phyloP scores from a whole-genome alignment of 2,113 vertebrate species.

The Leuciscus idus region DNA sequence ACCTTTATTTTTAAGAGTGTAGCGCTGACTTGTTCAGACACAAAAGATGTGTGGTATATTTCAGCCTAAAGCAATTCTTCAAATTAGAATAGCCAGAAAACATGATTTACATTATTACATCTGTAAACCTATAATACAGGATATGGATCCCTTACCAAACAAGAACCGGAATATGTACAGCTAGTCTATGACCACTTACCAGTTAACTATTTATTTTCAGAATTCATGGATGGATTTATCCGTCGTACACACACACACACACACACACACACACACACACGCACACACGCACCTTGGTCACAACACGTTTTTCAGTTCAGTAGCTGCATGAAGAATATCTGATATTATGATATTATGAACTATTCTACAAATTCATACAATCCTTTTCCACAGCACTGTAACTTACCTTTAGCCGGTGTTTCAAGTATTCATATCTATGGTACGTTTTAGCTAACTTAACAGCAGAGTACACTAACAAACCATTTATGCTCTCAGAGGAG shows the following conservation, averaged over 20 bases:
- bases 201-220: neutral
- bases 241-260: neutral
- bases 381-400: slow-evolving; percentile 4
- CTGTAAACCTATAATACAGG: neutral
- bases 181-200: slow-evolving; percentile 14
- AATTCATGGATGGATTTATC: neutral
- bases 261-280: too few species aligned
- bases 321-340: neutral
- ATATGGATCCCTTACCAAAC: neutral
- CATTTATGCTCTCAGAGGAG: neutral
- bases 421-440: slow-evolving; percentile 33
- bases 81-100: neutral
- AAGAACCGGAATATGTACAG: neutral
- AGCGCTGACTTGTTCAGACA: neutral
- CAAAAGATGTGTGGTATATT: neutral
- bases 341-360: slow-evolving; percentile 3
- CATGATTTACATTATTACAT: slow-evolving; percentile 30
- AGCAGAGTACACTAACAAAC: neutral
- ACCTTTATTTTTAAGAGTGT: too few species aligned
- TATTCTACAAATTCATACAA: neutral
- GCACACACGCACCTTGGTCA: neutral
- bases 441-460: neutral
- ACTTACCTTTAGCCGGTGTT: neutral
- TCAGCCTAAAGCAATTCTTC: neutral
- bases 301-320: slow-evolving; percentile 3